These are phyloP conservation scores for Syngnathus typhle DNA, from an alignment of 2,113 vertebrate species.

Conservation along the genomic window DNA sequence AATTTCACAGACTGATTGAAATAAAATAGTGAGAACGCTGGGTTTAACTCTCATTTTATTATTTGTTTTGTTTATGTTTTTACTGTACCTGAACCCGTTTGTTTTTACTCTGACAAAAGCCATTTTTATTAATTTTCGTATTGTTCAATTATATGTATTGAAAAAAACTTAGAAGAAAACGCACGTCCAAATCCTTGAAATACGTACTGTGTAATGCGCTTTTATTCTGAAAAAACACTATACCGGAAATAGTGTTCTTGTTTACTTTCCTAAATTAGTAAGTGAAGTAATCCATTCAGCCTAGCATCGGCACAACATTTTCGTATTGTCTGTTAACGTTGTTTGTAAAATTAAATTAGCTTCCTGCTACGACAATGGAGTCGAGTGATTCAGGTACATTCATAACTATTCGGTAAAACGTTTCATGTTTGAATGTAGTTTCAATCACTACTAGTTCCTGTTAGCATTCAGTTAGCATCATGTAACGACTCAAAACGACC, in stretches of 20 bases:
- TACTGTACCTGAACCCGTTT: no score
- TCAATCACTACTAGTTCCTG: not conserved
- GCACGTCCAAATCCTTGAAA: not conserved
- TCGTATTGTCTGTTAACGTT: not conserved
- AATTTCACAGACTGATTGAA: no score
- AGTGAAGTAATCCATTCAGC: not conserved
- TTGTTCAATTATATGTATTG: no score
- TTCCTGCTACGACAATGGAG: slow-evolving; percentile 49
- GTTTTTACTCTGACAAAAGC: no score
- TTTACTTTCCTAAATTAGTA: not conserved
- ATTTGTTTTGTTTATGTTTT: no score
- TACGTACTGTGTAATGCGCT: no score
- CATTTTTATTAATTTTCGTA: no score
- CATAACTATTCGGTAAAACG: not conserved
- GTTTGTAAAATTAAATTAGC: slow-evolving; percentile 8
- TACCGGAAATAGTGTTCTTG: slow-evolving; percentile 1
- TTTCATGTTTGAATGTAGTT: not conserved
- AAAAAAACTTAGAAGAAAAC: not conserved
- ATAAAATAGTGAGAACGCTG: no score
- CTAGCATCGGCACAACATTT: not conserved
- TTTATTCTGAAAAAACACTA: slow-evolving; percentile 19
- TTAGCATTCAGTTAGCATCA: slow-evolving; percentile 1
- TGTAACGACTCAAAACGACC: not conserved
- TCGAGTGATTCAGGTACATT: slow-evolving; percentile 56
- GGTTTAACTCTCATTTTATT: no score